Percentiles rank a stretch among this genome's conserved stretches.
Evolutionary conservation across 2,888 invertebrate species (phyloP).

Genomic region (Phyllotreta cruciferae): DNA sequence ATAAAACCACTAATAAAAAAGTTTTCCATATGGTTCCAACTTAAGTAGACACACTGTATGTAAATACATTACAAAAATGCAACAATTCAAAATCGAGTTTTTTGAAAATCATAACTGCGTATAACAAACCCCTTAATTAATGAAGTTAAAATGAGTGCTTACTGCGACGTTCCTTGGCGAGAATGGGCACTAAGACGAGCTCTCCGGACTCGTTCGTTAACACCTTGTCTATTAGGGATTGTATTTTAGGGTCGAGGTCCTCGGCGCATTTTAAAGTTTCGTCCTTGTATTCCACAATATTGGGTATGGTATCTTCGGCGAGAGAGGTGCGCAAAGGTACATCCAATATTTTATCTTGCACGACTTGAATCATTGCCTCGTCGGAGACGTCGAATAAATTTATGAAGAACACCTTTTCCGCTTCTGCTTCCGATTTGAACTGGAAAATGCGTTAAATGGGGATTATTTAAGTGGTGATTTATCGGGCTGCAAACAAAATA

Average conservation of each 20-base stretch:
- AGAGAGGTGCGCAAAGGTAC: conserved; percentile 62
- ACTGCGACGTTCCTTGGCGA: conserved; percentile 45
- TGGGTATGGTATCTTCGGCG: conserved; percentile 44
- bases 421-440: conserved; percentile 61
- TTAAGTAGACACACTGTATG: no score
- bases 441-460: conserved; percentile 43
- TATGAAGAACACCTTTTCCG: conserved; percentile 64
- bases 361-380: conserved; percentile 68
- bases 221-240: conserved; percentile 45
- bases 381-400: conserved; percentile 63
- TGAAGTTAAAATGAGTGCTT: conserved; percentile 16
- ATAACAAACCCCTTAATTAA: not conserved
- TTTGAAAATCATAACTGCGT: no score
- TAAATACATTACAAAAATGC: no score
- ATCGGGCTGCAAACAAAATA: not conserved
- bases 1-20: no score
- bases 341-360: conserved; percentile 62
- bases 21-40: no score
- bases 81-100: not conserved
- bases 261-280: conserved; percentile 42
- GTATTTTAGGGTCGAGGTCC: conserved; percentile 48
- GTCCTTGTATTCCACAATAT: conserved; percentile 60
- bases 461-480: not conserved
- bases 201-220: conserved; percentile 43
- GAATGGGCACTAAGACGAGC: conserved; percentile 46